phyloP scores from a whole-genome alignment of 2,888 invertebrate species.

The Cyrtodaria siliqua region DNA sequence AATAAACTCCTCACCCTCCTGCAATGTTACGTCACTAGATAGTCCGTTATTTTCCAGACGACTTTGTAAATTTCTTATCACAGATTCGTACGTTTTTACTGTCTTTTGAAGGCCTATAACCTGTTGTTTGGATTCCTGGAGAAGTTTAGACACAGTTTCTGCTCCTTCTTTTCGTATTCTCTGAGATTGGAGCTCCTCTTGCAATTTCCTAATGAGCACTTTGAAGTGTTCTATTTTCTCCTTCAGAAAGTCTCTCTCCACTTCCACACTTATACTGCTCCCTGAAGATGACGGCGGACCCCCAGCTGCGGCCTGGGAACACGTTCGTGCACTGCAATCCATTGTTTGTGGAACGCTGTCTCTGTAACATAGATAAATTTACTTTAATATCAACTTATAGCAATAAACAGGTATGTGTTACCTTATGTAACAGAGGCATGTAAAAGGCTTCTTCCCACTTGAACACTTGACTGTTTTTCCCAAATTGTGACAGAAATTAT shows the following conservation, averaged over 20 bases:
- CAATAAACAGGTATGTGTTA: too few species aligned
- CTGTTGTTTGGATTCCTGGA: conserved; percentile 77
- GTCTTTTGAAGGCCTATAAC: conserved; percentile 67
- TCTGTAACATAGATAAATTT: too few species aligned
- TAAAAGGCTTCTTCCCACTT: too few species aligned
- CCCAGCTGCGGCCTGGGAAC: too few species aligned
- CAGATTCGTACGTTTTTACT: conserved; percentile 69
- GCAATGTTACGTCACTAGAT: conserved; percentile 66
- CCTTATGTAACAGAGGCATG: too few species aligned
- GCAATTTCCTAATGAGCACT: conserved; percentile 66
- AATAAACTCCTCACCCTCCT: conserved; percentile 77
- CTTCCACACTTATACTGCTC: conserved; percentile 17
- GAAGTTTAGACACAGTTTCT: conserved; percentile 75
- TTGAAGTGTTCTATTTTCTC: conserved; percentile 72
- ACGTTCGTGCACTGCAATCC: too few species aligned
- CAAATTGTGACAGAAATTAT: too few species aligned
- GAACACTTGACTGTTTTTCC: too few species aligned
- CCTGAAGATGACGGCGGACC: not conserved
- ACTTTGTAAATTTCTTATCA: conserved; percentile 75
- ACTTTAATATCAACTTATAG: too few species aligned
- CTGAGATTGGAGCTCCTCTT: conserved; percentile 70
- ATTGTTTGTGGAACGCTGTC: too few species aligned
- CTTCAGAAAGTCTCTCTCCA: conserved; percentile 57
- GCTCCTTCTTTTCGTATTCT: conserved; percentile 76
- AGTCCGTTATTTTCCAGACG: conserved; percentile 71